Percentiles rank a stretch among this genome's conserved stretches.
These are phyloP conservation scores for Microcaecilia unicolor DNA, from an alignment of 2,797 vertebrate species.

Conservation along the genomic window DNA sequence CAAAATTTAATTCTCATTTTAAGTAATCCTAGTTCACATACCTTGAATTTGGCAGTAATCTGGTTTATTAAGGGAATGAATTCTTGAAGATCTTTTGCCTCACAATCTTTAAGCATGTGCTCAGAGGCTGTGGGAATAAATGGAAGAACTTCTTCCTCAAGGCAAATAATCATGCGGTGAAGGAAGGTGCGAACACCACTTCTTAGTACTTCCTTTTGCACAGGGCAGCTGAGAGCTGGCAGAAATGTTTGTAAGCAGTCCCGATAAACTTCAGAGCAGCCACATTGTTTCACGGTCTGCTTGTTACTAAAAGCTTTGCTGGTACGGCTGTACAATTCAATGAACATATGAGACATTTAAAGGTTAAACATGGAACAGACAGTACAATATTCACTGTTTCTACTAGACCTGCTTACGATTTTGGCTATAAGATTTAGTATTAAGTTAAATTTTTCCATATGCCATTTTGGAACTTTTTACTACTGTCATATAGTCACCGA, in stretches of 20 bases:
- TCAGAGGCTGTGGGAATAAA: slow-evolving; percentile 90
- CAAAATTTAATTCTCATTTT: too few species aligned
- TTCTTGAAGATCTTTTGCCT: slow-evolving; percentile 95
- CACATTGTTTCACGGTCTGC: slow-evolving; percentile 92
- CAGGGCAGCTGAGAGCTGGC: slow-evolving; percentile 85
- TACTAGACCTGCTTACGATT: too few species aligned
- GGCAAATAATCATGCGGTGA: slow-evolving; percentile 96
- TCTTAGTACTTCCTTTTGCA: slow-evolving; percentile 80
- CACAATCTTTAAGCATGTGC: slow-evolving; percentile 96
- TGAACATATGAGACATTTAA: neutral
- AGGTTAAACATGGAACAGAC: too few species aligned
- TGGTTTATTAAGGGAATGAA: slow-evolving; percentile 98
- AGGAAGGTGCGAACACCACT: slow-evolving; percentile 91
- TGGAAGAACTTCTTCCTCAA: slow-evolving; percentile 95
- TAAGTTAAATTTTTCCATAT: too few species aligned
- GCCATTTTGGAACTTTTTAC: too few species aligned
- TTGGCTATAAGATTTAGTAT: too few species aligned
- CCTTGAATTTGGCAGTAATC: slow-evolving; percentile 98
- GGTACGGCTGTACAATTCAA: slow-evolving; percentile 70
- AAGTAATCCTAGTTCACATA: too few species aligned
- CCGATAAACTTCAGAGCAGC: slow-evolving; percentile 89
- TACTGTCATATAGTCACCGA: too few species aligned
- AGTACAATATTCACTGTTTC: too few species aligned
- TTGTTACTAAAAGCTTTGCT: slow-evolving; percentile 98
- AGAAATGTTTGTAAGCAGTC: slow-evolving; percentile 90